Evolutionary conservation across 2,113 vertebrate genomes (phyloP), one percentile per base, ranked within the genome.

Genomic region (Burhinus bistriatus): DNA sequence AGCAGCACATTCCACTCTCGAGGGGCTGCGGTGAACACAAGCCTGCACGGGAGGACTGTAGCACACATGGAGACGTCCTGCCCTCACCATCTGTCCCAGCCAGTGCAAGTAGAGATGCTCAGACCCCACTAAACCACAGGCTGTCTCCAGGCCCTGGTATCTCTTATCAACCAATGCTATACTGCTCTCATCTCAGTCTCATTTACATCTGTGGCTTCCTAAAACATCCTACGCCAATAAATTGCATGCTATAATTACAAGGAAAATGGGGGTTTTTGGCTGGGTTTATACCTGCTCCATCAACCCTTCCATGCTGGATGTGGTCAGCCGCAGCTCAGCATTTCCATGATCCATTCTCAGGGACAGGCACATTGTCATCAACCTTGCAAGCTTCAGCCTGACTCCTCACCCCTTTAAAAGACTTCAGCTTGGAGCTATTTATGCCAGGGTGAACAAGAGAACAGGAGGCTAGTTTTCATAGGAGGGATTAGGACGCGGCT

Each of bases 51-150:
- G 38, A 51, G 32, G 36, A 19, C 32, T 5, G 2, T 7, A 44
- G 10, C 15, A 9, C n/a, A 20, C 36, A n/a, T 1, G 9, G 64
- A 51, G 42, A 40, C 2, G 0, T 62, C 47, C 47, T 16, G 26
- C 30, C 61, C 40, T 47, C 49, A 18, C 12, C 3, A 0, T n/a
- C 9, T 22, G 14, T 40, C 54, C 47, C 61, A 75, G 47, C 12
- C 1, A 7, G 27, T 11, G 3, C 55, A 77, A 57, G 23, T 40
- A 64, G 55, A 64, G 55, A 18, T 27, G 29, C 9, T 27, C 12
- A 79, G 32, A 34, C 2, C 34, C 27, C 3, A 0, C 9, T 27
- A 30, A 27, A 54, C 36, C 2, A 1, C 5, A 9, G 25, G 61
- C 34, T 75, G 2, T 44, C n/a, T 49, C 42, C 14, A 12, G 34